Base-by-base conservation (phyloP, 1,140 invertebrate genomes). In the Philopotamus ludificatus region DNA sequence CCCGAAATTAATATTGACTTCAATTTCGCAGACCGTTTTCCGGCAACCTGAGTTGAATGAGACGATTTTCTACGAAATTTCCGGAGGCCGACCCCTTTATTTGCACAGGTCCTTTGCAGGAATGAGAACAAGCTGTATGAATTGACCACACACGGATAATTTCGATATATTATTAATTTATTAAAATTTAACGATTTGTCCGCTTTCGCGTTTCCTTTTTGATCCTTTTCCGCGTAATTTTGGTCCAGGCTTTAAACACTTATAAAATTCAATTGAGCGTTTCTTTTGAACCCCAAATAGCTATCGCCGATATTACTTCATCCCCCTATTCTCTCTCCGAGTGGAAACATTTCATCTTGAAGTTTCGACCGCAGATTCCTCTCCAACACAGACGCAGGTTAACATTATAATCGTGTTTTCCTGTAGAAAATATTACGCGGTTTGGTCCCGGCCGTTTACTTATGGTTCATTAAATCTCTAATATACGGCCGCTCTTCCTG, bases 401-500 rank as follows among this genome's bases (percentile, higher is more conserved):
- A 23, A 45, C 55, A 58, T 44, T 58, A 58, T 63, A 63, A 63
- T 63, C 60, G 50, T 53, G 60, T 51, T 51, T 51, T 53, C 34
- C 50, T 15, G 47, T 20, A 21, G 50, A 51, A 63, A 54, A 63
- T 63, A 63, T 54, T 53, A 63, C 41, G 28, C 22, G 45, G 41
- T 16, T 7, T 45, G 44, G 42, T 50, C 15, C 1, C 49, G 28
- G 10, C 28, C 50, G 9, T 54, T 63, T 53, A 54, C 39, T 63
- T 25, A 10, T 26, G 61, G 50, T 63, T 63, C 61, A 63, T 63
- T 63, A 54, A 63, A 63, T 42, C 34, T 54, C 49, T 63, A 53
- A 63, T 63, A 55, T 54, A 63, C 34, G 61, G 39, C 21, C 50
- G 15, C 18, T 53, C 49, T 50, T 21, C 41, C 57, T 25, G 10